These are phyloP conservation scores for Vanessa cardui DNA, from an alignment of 2,888 invertebrate genomes.

Conservation along the genomic window DNA sequence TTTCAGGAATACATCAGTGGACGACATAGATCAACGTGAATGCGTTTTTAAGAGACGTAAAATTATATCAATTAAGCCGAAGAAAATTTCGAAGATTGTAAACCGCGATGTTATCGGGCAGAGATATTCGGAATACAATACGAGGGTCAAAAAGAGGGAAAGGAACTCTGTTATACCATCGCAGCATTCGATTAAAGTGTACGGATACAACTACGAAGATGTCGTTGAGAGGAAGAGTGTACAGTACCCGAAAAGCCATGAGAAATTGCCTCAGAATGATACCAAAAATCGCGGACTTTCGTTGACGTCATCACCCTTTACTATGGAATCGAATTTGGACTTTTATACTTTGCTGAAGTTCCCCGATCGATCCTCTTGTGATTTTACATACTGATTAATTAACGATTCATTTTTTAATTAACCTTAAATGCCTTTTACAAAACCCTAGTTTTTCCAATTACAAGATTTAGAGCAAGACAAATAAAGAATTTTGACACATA, in stretches of 20 bases:
- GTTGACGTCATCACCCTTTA: constrained; percentile 31
- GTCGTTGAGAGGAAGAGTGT: neutral
- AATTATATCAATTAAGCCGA: constrained; percentile 46
- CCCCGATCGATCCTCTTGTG: constrained; percentile 1
- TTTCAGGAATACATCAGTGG: neutral
- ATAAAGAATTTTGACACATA: too few species aligned
- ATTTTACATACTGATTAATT: neutral
- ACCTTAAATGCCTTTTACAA: too few species aligned
- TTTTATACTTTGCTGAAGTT: constrained; percentile 14
- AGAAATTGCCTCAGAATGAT: neutral
- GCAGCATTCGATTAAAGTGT: constrained; percentile 53
- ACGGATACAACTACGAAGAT: constrained; percentile 50
- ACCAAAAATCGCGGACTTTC: neutral
- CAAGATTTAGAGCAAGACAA: too few species aligned
- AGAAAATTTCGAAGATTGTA: constrained; percentile 30
- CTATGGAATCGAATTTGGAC: constrained; percentile 14
- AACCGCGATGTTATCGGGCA: constrained; percentile 3
- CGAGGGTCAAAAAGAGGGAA: neutral
- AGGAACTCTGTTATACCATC: constrained; percentile 38
- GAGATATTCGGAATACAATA: constrained; percentile 4
- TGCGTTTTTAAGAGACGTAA: constrained; percentile 51
- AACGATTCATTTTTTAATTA: neutral
- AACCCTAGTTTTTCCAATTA: too few species aligned
- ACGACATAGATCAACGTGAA: constrained; percentile 32
- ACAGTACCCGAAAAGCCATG: neutral